phyloP scores from a whole-genome alignment of 2,888 invertebrate genomes.

The Lithosia quadra region DNA sequence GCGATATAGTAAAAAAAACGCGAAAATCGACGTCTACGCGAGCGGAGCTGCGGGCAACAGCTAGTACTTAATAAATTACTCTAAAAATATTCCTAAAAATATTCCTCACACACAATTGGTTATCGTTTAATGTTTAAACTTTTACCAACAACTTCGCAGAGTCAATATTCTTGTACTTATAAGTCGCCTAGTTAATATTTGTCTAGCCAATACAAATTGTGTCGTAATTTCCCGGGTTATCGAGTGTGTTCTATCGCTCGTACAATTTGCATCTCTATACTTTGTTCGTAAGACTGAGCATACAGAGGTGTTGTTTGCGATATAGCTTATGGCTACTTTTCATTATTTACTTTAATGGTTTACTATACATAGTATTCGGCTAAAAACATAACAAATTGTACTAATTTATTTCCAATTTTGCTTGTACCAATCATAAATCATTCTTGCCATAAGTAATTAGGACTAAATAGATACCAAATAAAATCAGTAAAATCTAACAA shows the following conservation, averaged over 20 bases:
- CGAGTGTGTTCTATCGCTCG: constrained; percentile 1
- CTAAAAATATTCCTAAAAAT: no score
- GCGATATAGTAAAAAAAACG: no score
- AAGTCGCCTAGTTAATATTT: background rate
- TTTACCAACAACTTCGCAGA: background rate
- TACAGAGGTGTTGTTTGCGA: background rate
- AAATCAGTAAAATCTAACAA: no score
- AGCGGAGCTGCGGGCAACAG: no score
- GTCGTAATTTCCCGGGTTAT: background rate
- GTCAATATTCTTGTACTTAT: background rate
- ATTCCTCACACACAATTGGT: no score
- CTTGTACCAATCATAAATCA: background rate
- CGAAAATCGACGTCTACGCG: no score
- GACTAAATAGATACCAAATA: constrained; percentile 31
- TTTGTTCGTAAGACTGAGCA: background rate
- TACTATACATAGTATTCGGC: background rate
- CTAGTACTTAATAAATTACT: no score
- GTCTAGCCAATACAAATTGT: background rate
- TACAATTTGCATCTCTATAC: constrained; percentile 1
- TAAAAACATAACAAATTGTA: background rate
- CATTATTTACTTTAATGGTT: background rate
- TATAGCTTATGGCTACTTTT: background rate
- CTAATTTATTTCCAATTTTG: background rate
- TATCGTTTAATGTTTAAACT: background rate
- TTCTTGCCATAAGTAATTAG: constrained; percentile 11